Evolutionary conservation across 2,113 vertebrate species (phyloP).

Genomic region (human (Homo sapiens)): GRCh38 chr5:36777501-36778000

Average conservation of each 20-base stretch:
- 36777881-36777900: neutral
- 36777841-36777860: neutral
- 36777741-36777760: neutral
- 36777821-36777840: neutral
- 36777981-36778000: neutral
- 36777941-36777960: neutral
- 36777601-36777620: neutral
- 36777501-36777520: neutral
- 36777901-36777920: accelerated
- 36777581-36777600: neutral
- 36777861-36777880: neutral
- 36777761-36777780: constrained; percentile 33
- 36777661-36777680: neutral
- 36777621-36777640: neutral
- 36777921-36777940: neutral
- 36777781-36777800: neutral
- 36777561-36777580: neutral
- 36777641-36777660: neutral
- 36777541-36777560: neutral
- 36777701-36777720: neutral
- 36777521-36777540: neutral
- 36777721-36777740: neutral
- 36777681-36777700: constrained; percentile 5
- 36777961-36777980: neutral
- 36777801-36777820: neutral